Evolutionary conservation across 2,888 invertebrate species (phyloP).

Genomic region (Eupithecia vulgata): DNA sequence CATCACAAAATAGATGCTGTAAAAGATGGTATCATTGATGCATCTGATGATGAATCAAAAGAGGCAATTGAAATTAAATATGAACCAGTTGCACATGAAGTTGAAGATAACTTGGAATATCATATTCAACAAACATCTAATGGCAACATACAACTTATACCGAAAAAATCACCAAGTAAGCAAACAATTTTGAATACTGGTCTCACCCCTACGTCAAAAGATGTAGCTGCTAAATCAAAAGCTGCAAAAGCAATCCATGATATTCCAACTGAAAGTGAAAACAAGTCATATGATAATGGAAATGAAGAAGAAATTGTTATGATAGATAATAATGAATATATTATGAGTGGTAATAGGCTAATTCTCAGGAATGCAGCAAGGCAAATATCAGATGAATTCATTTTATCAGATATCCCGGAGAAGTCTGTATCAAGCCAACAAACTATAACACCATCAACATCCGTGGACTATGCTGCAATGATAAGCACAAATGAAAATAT

Average conservation of each 20-base stretch:
- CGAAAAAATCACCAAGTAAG: slow-evolving; percentile 59
- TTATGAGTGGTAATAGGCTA: slow-evolving; percentile 74
- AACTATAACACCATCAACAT: slow-evolving; percentile 56
- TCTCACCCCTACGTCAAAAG: slow-evolving; percentile 50
- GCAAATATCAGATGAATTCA: slow-evolving; percentile 54
- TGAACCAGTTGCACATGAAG: slow-evolving; percentile 65
- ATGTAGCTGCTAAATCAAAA: slow-evolving; percentile 42
- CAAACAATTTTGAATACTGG: slow-evolving; percentile 76
- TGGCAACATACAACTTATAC: slow-evolving; percentile 80
- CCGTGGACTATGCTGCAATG: slow-evolving; percentile 60
- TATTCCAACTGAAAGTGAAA: slow-evolving; percentile 56
- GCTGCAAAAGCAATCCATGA: slow-evolving; percentile 43
- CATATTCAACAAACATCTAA: slow-evolving; percentile 67
- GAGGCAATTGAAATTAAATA: slow-evolving; percentile 55
- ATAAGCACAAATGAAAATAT: slow-evolving; percentile 54
- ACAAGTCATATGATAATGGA: slow-evolving; percentile 47
- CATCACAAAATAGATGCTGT: slow-evolving; percentile 86
- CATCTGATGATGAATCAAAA: slow-evolving; percentile 76
- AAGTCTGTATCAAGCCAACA: slow-evolving; percentile 56
- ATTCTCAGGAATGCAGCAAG: slow-evolving; percentile 58
- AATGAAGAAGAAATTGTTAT: slow-evolving; percentile 72
- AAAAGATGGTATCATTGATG: slow-evolving; percentile 87
- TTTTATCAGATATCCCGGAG: slow-evolving; percentile 60
- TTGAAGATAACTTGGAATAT: slow-evolving; percentile 66
- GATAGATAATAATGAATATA: slow-evolving; percentile 85